These are phyloP conservation scores for Dendrocincla tyrannina DNA, from an alignment of 2,797 vertebrate genomes.

Conservation along the genomic window DNA sequence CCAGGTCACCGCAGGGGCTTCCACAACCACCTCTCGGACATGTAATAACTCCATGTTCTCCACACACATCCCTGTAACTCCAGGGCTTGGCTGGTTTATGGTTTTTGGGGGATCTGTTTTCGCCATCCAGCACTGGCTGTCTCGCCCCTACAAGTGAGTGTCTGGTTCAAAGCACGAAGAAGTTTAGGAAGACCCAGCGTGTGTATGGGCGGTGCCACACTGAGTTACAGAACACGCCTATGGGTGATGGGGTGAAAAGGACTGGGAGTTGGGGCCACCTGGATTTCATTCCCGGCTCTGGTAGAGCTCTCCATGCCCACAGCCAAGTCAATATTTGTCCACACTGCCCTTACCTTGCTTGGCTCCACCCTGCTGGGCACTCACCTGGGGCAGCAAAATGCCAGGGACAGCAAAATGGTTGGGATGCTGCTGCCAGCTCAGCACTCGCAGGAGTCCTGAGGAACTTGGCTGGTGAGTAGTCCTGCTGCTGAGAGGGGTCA, in stretches of 20 bases:
- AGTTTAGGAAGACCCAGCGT: neutral
- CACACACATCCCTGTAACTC: rapidly evolving
- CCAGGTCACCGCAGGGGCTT: neutral
- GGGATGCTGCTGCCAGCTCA: neutral
- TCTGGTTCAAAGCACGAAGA: neutral
- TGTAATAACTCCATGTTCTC: neutral
- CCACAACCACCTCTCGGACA: neutral
- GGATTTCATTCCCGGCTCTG: neutral
- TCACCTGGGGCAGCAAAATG: neutral
- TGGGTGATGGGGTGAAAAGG: neutral
- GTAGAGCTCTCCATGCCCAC: neutral
- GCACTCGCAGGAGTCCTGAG: neutral
- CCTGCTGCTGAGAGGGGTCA: neutral
- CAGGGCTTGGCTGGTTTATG: too few relatives aligned
- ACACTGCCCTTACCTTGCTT: rapidly evolving
- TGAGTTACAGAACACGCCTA: rapidly evolving
- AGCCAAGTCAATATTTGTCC: neutral
- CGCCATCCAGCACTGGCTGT: neutral
- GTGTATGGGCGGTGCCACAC: neutral
- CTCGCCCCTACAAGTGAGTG: rapidly evolving
- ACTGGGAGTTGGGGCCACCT: neutral
- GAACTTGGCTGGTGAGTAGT: neutral
- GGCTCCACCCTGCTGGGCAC: neutral
- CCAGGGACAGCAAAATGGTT: neutral
- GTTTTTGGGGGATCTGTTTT: neutral